Evolutionary conservation across 2,888 invertebrate genomes (phyloP).

Genomic region (Suillia variegata): DNA sequence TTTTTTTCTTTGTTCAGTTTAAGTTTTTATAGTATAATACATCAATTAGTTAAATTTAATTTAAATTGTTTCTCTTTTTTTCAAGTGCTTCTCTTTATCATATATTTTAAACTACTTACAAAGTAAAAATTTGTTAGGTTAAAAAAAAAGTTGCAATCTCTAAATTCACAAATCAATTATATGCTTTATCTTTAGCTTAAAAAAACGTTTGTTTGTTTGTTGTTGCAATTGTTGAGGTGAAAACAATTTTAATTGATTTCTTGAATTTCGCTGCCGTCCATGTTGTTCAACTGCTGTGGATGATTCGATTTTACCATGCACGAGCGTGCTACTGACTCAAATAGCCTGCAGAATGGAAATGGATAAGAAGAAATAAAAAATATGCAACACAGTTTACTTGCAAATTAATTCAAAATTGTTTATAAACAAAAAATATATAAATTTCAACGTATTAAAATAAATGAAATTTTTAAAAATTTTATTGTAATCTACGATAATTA

Average conservation of each 20-base stretch:
- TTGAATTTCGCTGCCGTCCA: constrained; percentile 55
- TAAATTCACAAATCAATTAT: constrained; percentile 36
- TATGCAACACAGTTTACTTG: background rate
- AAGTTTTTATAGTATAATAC: constrained; percentile 14
- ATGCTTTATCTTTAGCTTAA: constrained; percentile 37
- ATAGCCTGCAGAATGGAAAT: constrained; percentile 70
- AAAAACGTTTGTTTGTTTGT: constrained; percentile 24
- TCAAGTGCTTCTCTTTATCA: constrained; percentile 23
- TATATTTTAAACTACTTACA: constrained; percentile 40
- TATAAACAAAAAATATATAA: background rate
- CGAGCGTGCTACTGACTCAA: constrained; percentile 94
- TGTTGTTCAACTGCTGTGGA: constrained; percentile 56
- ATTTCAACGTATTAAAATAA: background rate
- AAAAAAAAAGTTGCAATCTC: constrained; percentile 36
- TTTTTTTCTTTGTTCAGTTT: constrained; percentile 13
- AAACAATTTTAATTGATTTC: constrained; percentile 50
- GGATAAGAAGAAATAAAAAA: constrained; percentile 18
- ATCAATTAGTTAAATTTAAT: constrained; percentile 25
- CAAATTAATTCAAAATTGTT: background rate
- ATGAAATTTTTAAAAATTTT: background rate
- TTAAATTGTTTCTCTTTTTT: constrained; percentile 24
- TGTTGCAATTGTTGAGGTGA: constrained; percentile 9
- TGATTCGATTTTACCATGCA: constrained; percentile 85
- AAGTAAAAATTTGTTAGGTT: constrained; percentile 30
- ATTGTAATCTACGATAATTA: background rate